Percentiles rank a stretch among this genome's conserved stretches.
phyloP scores from a whole-genome alignment of 1,140 invertebrate genomes.

The Belonocnema kinseyi region DNA sequence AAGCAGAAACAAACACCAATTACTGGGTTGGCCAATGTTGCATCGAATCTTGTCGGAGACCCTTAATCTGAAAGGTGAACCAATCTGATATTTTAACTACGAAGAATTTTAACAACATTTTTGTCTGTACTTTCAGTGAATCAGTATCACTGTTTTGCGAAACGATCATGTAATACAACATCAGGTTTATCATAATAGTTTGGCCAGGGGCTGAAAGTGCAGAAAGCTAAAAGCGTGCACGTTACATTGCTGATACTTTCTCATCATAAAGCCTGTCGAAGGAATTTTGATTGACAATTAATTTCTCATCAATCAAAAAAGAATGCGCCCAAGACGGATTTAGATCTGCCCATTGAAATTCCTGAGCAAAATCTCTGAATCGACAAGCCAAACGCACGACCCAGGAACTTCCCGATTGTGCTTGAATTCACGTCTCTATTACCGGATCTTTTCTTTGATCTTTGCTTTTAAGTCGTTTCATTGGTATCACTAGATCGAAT shows the following conservation, averaged over 20 bases:
- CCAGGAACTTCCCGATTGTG: neutral
- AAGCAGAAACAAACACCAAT: too few relatives aligned
- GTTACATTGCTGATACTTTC: neutral
- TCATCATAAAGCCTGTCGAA: neutral
- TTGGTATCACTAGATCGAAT: conserved; percentile 3
- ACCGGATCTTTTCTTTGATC: neutral
- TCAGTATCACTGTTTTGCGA: too few relatives aligned
- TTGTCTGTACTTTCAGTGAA: too few relatives aligned
- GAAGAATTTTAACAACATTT: too few relatives aligned
- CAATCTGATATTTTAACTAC: too few relatives aligned
- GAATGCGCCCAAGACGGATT: neutral
- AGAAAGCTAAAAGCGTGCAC: conserved; percentile 5
- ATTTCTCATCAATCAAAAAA: neutral
- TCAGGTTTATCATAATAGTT: too few relatives aligned
- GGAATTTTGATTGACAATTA: conserved; percentile 4
- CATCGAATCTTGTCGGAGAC: neutral
- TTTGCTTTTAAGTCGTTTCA: neutral
- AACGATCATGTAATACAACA: too few relatives aligned
- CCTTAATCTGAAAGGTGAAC: too few relatives aligned
- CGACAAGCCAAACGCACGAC: neutral
- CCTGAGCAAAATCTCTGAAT: neutral
- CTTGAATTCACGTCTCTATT: conserved; percentile 10
- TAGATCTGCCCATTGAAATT: too few relatives aligned
- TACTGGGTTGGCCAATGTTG: neutral
- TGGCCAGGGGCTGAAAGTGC: neutral